Percentiles rank a stretch among this genome's conserved stretches.
phyloP scores from a whole-genome alignment of 2,888 invertebrate species.

The Hyalella azteca region DNA sequence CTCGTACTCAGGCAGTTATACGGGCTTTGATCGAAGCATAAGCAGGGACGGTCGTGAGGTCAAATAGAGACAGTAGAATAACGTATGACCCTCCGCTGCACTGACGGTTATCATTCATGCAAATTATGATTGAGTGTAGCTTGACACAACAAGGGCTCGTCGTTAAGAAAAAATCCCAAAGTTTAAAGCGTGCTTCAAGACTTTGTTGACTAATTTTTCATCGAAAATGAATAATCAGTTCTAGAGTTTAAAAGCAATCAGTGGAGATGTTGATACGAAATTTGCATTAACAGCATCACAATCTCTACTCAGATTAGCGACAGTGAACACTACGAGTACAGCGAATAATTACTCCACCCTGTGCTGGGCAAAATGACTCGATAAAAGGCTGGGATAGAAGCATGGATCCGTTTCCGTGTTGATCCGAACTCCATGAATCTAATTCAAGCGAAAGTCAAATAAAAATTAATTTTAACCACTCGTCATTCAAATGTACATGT shows the following conservation, averaged over 20 bases:
- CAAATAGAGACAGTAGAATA: conserved; percentile 24
- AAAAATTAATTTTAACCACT: too few species aligned
- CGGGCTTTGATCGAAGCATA: conserved; percentile 17
- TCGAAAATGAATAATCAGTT: not conserved
- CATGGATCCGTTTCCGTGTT: too few species aligned
- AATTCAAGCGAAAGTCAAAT: too few species aligned
- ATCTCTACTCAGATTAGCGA: too few species aligned
- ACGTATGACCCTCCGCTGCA: not conserved
- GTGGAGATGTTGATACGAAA: too few species aligned
- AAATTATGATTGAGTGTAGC: conserved; percentile 22
- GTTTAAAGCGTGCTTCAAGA: not conserved
- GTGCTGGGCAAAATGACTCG: too few species aligned
- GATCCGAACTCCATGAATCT: too few species aligned
- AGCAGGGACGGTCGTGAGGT: conserved; percentile 20
- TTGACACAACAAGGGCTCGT: conserved; percentile 17
- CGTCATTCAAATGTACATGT: too few species aligned
- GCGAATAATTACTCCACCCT: too few species aligned
- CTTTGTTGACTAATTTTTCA: not conserved
- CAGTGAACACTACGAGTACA: too few species aligned
- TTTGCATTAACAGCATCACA: too few species aligned
- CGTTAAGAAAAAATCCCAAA: conserved; percentile 2
- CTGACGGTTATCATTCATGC: conserved; percentile 16
- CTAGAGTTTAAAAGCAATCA: not conserved
- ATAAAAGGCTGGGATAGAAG: too few species aligned
- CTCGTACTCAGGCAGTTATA: conserved; percentile 20